Base-by-base conservation (phyloP, 1,140 invertebrate species). In the Musca vetustissima region DNA sequence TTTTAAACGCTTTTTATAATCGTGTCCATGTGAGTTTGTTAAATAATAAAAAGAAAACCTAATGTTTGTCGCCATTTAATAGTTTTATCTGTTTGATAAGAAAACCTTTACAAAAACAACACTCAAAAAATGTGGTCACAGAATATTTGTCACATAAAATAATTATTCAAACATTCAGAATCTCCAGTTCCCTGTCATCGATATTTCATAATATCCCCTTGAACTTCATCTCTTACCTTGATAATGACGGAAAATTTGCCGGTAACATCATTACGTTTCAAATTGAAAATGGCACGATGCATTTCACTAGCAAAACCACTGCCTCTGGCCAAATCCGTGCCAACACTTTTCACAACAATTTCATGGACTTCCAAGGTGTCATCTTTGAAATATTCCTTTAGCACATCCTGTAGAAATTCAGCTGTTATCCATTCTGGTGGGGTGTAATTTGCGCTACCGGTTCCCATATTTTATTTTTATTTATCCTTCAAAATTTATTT, bases 331-430 rank as follows among this genome's bases (percentile, higher is more conserved):
- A 73, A 77, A 1, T 70, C 76, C 11, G 68, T 71, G 22, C 71
- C 71, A 24, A 75, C 69, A 64, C 76, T 75, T 67, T 79, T 78
- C 13, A 81, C 76, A 28, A 80, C 50, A 61, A 81, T 68, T 67
- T 81, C 76, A 21, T 66, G 73, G 1, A 81, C 72, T 7, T 66
- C 55, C 19, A 81, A 64, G 17, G 75, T 70, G 25, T 81, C 75
- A 59, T 79, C 79, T 64, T 81, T 81, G 64, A 78, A 81, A 64
- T 81, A 77, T 50, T 81, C 79, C 67, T 81, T 81, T 1, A 81
- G 71, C 9, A 81, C 79, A 72, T 81, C 79, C 70, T 81, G 78
- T 50, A 81, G 71, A 69, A 81, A 81, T 6, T 80, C 77, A 0
- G 67, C 66, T 13, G 79, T 81, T 15, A 81, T 67, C 77, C 79